Evolutionary conservation across 2,888 invertebrate genomes (phyloP).

Genomic region (Brenthis ino): DNA sequence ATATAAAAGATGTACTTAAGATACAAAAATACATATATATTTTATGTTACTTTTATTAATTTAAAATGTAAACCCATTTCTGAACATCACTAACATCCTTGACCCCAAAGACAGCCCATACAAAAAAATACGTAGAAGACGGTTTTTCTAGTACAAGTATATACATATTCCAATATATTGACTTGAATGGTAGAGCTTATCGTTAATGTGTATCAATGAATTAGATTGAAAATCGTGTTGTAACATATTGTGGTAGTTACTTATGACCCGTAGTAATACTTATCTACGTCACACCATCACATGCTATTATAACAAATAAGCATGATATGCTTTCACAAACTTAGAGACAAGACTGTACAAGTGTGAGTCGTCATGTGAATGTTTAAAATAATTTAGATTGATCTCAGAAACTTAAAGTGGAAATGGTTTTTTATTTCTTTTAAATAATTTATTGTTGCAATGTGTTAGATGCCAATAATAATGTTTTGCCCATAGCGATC

Average conservation of each 20-base stretch:
- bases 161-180: slow-evolving; percentile 12
- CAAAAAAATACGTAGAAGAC: slow-evolving; percentile 1
- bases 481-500: background rate
- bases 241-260: slow-evolving; percentile 6
- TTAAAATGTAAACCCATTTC: background rate
- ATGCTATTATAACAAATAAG: no score
- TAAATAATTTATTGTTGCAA: slow-evolving; percentile 1
- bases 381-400: no score
- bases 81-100: slow-evolving; percentile 1
- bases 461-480: slow-evolving; percentile 7
- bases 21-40: slow-evolving; percentile 3
- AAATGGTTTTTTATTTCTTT: no score
- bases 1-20: slow-evolving; percentile 5
- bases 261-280: background rate
- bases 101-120: background rate
- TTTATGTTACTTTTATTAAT: background rate
- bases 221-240: slow-evolving; percentile 4
- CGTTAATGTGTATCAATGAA: slow-evolving; percentile 8
- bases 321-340: no score
- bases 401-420: no score
- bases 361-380: no score
- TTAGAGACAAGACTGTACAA: no score
- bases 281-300: background rate
- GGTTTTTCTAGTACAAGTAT: slow-evolving; percentile 6
- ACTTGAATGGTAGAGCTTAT: slow-evolving; percentile 13